Percentiles rank a stretch among this genome's conserved stretches.
phyloP scores from a whole-genome alignment of 2,797 vertebrate species.

The Acrossocheilus fasciatus region DNA sequence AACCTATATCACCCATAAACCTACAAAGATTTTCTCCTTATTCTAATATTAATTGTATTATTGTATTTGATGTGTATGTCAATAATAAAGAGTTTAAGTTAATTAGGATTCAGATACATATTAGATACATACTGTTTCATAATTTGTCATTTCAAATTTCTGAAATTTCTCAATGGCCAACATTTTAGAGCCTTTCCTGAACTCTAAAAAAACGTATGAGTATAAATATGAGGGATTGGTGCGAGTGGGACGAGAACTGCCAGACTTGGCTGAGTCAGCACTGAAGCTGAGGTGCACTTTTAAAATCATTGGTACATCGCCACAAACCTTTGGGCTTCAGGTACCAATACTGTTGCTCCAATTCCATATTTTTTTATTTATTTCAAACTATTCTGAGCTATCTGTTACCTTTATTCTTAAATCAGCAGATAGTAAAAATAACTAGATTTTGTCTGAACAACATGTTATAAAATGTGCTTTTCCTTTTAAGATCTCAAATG shows the following conservation, averaged over 20 bases:
- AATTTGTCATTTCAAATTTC: neutral
- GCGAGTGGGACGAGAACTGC: conserved; percentile 74
- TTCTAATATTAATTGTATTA: neutral
- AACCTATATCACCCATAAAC: neutral
- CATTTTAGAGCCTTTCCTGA: conserved; percentile 73
- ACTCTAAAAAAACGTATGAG: conserved; percentile 76
- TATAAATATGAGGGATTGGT: conserved; percentile 79
- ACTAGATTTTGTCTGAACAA: neutral
- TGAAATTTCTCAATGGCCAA: neutral
- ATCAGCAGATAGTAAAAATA: neutral
- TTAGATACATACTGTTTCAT: neutral
- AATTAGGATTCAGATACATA: neutral
- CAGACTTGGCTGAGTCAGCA: conserved; percentile 78
- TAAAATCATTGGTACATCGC: conserved; percentile 76
- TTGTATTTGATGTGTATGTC: neutral
- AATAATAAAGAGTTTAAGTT: neutral
- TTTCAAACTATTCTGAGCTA: neutral
- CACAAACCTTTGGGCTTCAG: conserved; percentile 80
- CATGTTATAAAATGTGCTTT: neutral
- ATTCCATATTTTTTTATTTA: neutral
- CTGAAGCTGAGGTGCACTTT: conserved; percentile 79
- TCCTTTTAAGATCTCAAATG: conserved; percentile 75
- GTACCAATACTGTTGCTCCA: conserved; percentile 63
- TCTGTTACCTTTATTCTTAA: neutral
- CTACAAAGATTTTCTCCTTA: neutral